These are phyloP conservation scores for Meloidogyne hapla DNA, from an alignment of 1,140 invertebrate species.

Conservation along the genomic window DNA sequence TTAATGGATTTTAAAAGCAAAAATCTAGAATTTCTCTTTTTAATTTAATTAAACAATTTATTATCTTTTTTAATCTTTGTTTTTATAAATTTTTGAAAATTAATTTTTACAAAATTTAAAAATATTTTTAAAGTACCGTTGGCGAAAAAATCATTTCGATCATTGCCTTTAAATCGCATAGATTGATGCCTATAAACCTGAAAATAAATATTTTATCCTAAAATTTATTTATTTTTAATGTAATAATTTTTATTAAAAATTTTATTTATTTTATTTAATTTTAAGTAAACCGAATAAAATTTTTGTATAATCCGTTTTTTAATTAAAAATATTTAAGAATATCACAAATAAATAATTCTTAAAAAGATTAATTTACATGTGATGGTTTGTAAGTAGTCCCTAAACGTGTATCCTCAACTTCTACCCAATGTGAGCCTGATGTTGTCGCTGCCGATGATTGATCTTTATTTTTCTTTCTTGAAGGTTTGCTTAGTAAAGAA, in stretches of 20 bases:
- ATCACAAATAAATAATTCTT: too few relatives aligned
- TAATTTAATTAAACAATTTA: background rate
- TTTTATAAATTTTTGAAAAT: background rate
- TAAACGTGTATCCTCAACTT: constrained; percentile 5
- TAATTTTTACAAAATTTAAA: background rate
- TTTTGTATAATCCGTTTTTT: too few relatives aligned
- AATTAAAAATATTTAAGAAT: too few relatives aligned
- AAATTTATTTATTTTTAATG: too few relatives aligned
- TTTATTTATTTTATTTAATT: background rate
- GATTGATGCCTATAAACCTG: constrained; percentile 18
- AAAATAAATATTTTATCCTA: background rate
- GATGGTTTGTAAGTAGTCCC: background rate
- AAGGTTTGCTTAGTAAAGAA: background rate
- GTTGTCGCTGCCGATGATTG: background rate
- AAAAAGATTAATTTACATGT: background rate
- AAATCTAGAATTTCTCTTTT: background rate
- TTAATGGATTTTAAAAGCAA: background rate
- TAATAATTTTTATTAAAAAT: background rate
- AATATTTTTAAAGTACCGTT: constrained; percentile 14
- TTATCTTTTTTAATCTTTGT: too few relatives aligned
- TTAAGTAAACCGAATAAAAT: too few relatives aligned
- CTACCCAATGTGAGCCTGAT: background rate
- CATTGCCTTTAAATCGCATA: constrained; percentile 27
- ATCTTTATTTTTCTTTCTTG: constrained; percentile 1
- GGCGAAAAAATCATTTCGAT: constrained; percentile 27